phyloP scores from a whole-genome alignment of 2,888 invertebrate species.

The Plemyria rubiginata region DNA sequence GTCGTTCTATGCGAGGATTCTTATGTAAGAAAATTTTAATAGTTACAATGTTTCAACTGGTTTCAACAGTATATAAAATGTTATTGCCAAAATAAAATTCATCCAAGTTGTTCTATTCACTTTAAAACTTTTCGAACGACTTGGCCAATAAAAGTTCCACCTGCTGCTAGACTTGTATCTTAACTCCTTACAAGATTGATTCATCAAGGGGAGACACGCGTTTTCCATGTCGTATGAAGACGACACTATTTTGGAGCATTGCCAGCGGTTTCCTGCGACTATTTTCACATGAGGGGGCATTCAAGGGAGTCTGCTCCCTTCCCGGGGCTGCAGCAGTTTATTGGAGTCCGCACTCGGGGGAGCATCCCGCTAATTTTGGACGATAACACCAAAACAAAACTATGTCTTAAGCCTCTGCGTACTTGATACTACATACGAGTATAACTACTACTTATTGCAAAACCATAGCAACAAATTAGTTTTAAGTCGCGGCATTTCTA shows the following conservation, averaged over 20 bases:
- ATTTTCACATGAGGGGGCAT: constrained; percentile 29
- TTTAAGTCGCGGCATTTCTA: no score
- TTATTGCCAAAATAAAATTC: constrained; percentile 1
- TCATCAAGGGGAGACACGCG: constrained; percentile 37
- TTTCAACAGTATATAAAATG: background rate
- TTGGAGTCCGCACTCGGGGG: background rate
- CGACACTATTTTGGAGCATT: constrained; percentile 40
- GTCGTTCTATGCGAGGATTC: no score
- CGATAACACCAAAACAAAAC: background rate
- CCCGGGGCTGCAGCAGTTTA: background rate
- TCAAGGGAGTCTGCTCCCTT: background rate
- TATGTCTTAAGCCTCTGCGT: background rate
- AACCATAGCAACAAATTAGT: no score
- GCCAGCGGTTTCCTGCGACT: constrained; percentile 37
- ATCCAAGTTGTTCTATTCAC: background rate
- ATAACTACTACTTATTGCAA: no score
- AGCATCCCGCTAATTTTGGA: background rate
- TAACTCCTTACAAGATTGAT: constrained; percentile 35
- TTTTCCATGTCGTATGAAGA: constrained; percentile 36
- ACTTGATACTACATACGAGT: background rate
- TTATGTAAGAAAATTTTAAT: background rate
- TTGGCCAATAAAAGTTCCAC: constrained; percentile 10
- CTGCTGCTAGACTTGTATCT: constrained; percentile 16
- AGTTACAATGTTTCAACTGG: background rate
- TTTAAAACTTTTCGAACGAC: constrained; percentile 13